phyloP scores from a whole-genome alignment of 92 coral and sea anemone species.

The Porites lobata region DNA sequence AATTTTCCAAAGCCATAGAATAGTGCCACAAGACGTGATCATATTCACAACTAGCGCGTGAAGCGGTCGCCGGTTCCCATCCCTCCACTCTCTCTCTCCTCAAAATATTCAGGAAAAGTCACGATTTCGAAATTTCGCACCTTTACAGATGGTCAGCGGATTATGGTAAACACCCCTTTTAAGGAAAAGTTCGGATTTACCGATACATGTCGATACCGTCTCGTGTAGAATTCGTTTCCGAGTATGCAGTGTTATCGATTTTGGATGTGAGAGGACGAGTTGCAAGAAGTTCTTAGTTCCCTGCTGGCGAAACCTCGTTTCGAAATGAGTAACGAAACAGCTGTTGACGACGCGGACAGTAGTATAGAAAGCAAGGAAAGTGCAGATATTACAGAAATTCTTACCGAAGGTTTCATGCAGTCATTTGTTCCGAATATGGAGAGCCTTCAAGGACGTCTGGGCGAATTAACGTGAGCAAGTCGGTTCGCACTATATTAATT shows the following conservation, averaged over 20 bases:
- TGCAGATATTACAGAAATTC: constrained; percentile 66
- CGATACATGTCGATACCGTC: constrained; percentile 31
- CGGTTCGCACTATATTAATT: neutral
- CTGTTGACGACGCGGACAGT: constrained; percentile 16
- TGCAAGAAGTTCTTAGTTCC: no score
- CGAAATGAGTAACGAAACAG: constrained; percentile 1
- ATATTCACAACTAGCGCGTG: neutral
- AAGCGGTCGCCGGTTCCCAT: constrained; percentile 14
- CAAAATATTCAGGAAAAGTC: constrained; percentile 20
- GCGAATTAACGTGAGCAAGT: constrained; percentile 88
- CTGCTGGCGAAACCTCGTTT: no score
- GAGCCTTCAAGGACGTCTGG: constrained; percentile 75
- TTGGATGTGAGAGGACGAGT: no score
- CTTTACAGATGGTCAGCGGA: constrained; percentile 51
- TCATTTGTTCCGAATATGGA: constrained; percentile 89
- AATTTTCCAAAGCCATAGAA: constrained; percentile 39
- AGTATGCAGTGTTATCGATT: constrained; percentile 13
- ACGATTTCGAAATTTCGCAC: constrained; percentile 63
- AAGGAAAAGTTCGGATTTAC: constrained; percentile 23
- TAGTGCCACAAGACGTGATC: neutral
- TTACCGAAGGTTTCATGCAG: constrained; percentile 81
- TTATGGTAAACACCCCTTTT: constrained; percentile 46
- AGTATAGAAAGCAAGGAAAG: constrained; percentile 3
- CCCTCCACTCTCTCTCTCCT: neutral
- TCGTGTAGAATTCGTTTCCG: neutral